Base-by-base conservation (phyloP, 2,888 invertebrate species). In the Cryptocheilus praepositus region DNA sequence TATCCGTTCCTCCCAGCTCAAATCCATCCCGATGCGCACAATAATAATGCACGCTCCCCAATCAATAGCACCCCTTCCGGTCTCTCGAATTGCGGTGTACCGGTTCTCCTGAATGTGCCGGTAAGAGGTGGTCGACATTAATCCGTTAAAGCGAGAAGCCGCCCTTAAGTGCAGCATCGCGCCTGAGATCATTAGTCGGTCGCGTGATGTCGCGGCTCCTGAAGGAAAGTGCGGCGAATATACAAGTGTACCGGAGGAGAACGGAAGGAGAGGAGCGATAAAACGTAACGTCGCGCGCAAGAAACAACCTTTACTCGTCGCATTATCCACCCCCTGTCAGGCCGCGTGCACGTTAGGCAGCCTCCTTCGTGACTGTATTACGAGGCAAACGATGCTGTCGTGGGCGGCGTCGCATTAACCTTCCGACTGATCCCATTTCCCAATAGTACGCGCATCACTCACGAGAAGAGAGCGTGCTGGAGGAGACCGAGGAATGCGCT, bases 341-440 rank as follows among this genome's bases (percentile, higher is more conserved):
- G 22, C 11, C 19, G 18, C 11, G 13, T 22, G 21, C 25, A 18
- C 22, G 36, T 46, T 18, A 55, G 55, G 36, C 3, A 46, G 45
- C 18, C 55, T 44, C 16, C 18, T 56, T 36, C 57, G 21, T 43
- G 59, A 67, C 62, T 73, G 64, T 57, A 67, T 73, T 73, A 66
- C 61, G 18, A 61, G 19, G 59, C 51, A 61, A 70, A 70, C 70
- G 69, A 67, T 57, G 53, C 61, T 64, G 73, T 69, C 57, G 52
- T 11, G 61, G 73, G 66, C 52, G 63, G 59, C 59, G 22, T 61
- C 64, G 70, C 74, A 74, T 67, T 63, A 74, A 62, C 64, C 74
- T 67, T 62, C 70, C 70, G 68, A 74, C 62, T 74, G 68, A 74
- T 70, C 74, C 70, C 67, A 64, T 74, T 74, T 74, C 74, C 64